phyloP scores from a whole-genome alignment of 2,888 invertebrate species.

The Blera fallax region DNA sequence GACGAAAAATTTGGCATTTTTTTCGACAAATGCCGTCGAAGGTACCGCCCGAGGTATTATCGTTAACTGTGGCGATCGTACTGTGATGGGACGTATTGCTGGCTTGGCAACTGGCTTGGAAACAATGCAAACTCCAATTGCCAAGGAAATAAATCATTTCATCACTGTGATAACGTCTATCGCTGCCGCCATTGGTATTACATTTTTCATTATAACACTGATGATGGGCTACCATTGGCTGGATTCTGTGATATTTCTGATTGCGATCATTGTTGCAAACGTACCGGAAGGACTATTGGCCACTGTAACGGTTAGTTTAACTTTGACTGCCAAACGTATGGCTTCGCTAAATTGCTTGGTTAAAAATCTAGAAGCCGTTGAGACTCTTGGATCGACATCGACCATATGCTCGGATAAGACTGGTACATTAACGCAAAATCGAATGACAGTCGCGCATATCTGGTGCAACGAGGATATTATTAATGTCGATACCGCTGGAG shows the following conservation, averaged over 20 bases:
- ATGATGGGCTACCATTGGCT: slow-evolving; percentile 97
- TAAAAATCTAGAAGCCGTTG: slow-evolving; percentile 98
- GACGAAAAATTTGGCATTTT: slow-evolving; percentile 84
- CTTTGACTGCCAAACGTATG: slow-evolving; percentile 98
- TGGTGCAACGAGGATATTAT: slow-evolving; percentile 98
- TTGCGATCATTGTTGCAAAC: slow-evolving; percentile 98
- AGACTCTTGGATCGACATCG: slow-evolving; percentile 97
- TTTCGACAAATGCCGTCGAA: slow-evolving; percentile 84
- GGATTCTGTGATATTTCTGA: slow-evolving; percentile 98
- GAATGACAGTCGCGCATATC: slow-evolving; percentile 99
- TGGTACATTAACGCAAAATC: slow-evolving; percentile 97
- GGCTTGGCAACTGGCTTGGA: slow-evolving; percentile 93
- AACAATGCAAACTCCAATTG: slow-evolving; percentile 96
- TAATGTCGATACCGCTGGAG: slow-evolving; percentile 97
- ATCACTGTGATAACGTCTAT: slow-evolving; percentile 97
- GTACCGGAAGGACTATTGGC: slow-evolving; percentile 98
- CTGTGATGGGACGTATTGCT: slow-evolving; percentile 96
- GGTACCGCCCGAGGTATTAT: slow-evolving; percentile 86
- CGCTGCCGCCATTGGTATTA: slow-evolving; percentile 93
- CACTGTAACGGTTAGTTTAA: slow-evolving; percentile 97
- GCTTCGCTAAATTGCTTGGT: slow-evolving; percentile 98
- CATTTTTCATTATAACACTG: slow-evolving; percentile 97
- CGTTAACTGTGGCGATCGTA: slow-evolving; percentile 94
- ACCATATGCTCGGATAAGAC: slow-evolving; percentile 99
- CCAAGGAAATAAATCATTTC: slow-evolving; percentile 98